These are phyloP conservation scores for Frieseomelitta varia DNA, from an alignment of 1,140 invertebrate species.

Conservation along the genomic window DNA sequence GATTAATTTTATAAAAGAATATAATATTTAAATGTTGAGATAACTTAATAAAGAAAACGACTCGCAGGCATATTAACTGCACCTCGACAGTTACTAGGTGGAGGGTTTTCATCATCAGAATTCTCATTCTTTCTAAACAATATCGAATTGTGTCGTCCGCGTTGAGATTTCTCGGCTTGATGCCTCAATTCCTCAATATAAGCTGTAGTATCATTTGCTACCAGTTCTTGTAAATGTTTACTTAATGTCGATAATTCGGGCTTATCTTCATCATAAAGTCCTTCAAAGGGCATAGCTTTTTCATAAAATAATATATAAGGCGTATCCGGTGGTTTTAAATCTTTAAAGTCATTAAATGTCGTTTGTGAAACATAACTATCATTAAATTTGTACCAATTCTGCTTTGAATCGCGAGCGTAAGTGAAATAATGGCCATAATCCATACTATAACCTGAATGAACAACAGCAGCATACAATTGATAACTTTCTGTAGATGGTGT, in stretches of 20 bases:
- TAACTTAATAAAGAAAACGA: slow-evolving; percentile 64
- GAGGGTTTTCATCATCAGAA: slow-evolving; percentile 76
- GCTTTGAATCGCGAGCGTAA: slow-evolving; percentile 86
- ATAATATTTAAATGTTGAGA: slow-evolving; percentile 6
- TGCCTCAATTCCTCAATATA: slow-evolving; percentile 74
- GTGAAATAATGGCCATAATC: slow-evolving; percentile 95
- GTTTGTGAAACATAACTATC: slow-evolving; percentile 87
- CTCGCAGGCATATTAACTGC: slow-evolving; percentile 68
- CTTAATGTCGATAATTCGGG: slow-evolving; percentile 75
- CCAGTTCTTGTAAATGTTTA: slow-evolving; percentile 79
- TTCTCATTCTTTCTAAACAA: slow-evolving; percentile 65
- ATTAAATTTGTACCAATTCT: slow-evolving; percentile 92
- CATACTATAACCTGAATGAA: slow-evolving; percentile 91
- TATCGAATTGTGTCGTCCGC: slow-evolving; percentile 35
- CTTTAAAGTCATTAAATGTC: slow-evolving; percentile 85
- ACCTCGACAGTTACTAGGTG: slow-evolving; percentile 74
- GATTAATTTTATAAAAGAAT: slow-evolving; percentile 33
- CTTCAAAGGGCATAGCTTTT: slow-evolving; percentile 57
- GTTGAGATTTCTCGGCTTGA: slow-evolving; percentile 63
- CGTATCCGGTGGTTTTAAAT: slow-evolving; percentile 87
- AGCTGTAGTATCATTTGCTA: slow-evolving; percentile 78
- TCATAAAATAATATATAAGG: slow-evolving; percentile 92
- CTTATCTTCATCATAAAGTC: slow-evolving; percentile 71
- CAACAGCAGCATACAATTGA: slow-evolving; percentile 90
- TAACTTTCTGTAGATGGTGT: slow-evolving; percentile 83